phyloP scores from a whole-genome alignment of 1,140 invertebrate species.

The Euglossa dilemma region DNA sequence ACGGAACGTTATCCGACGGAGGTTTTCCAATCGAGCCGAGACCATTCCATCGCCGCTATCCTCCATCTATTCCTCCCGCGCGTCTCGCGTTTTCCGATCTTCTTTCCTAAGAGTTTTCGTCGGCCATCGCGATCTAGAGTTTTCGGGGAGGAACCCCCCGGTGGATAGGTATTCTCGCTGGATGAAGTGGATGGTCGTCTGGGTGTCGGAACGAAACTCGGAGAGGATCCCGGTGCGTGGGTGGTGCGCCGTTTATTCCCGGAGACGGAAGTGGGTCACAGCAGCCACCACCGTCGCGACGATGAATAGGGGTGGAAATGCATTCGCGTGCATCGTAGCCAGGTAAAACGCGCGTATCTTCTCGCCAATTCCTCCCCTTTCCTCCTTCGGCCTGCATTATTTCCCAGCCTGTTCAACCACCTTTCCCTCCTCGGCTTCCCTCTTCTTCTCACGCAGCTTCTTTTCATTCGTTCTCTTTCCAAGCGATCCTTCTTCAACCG shows the following conservation, averaged over 20 bases:
- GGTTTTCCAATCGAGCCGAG: not conserved
- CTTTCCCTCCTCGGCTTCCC: not conserved
- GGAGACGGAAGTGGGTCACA: slow-evolving; percentile 69
- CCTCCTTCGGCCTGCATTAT: slow-evolving; percentile 29
- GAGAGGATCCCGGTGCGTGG: slow-evolving; percentile 57
- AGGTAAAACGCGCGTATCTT: slow-evolving; percentile 6
- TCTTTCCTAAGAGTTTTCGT: not conserved
- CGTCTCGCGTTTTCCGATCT: not conserved
- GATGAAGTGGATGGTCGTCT: slow-evolving; percentile 44
- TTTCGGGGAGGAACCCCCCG: not conserved
- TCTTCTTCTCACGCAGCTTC: not conserved
- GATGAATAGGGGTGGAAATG: slow-evolving; percentile 70
- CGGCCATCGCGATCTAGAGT: no score
- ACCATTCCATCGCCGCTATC: not conserved
- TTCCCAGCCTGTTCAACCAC: slow-evolving; percentile 2
- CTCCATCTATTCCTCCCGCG: no score
- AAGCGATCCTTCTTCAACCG: no score
- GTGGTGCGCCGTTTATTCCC: slow-evolving; percentile 65
- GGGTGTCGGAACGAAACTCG: slow-evolving; percentile 5
- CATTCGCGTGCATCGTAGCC: slow-evolving; percentile 36
- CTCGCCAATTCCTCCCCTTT: not conserved
- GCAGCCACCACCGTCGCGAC: slow-evolving; percentile 49
- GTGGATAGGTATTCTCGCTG: no score
- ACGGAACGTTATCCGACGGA: not conserved
- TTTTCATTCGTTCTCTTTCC: not conserved